Conservation (phyloP, 2,113 vertebrate species). For the Malurus alboscapulatus region DNA sequence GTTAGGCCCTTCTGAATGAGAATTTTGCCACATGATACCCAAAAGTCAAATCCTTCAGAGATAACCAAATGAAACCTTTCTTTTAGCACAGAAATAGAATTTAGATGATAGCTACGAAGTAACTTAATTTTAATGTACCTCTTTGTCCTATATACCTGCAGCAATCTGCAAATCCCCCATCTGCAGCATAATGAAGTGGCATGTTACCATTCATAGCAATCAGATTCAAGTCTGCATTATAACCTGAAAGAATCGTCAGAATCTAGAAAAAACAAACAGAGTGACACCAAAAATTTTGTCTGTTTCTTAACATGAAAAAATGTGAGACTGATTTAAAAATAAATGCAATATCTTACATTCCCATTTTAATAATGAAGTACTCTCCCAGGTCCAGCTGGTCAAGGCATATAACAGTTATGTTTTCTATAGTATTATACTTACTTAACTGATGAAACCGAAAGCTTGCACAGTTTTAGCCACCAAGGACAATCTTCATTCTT, state of each 20-base stretch:
- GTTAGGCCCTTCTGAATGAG: not conserved
- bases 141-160: slow-evolving; percentile 93
- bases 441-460: not conserved
- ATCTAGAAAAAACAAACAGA: slow-evolving; percentile 69
- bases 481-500: not conserved
- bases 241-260: slow-evolving; percentile 78
- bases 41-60: not conserved
- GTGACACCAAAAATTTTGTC: not conserved
- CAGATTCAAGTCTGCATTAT: slow-evolving; percentile 81
- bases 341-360: not conserved
- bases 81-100: not conserved
- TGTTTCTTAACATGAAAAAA: not conserved
- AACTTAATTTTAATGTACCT: slow-evolving; percentile 76
- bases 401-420: not conserved
- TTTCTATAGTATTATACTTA: not conserved
- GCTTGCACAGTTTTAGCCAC: not conserved
- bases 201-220: slow-evolving; percentile 82
- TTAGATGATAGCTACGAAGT: not conserved
- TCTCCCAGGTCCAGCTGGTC: not conserved
- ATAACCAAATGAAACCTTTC: not conserved
- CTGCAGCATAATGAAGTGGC: slow-evolving; percentile 87
- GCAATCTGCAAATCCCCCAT: slow-evolving; percentile 82
- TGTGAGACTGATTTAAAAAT: not conserved
- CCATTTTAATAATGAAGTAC: not conserved
- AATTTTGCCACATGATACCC: not conserved